phyloP scores from a whole-genome alignment of 2,797 vertebrate species.

The Mus spretus region DNA sequence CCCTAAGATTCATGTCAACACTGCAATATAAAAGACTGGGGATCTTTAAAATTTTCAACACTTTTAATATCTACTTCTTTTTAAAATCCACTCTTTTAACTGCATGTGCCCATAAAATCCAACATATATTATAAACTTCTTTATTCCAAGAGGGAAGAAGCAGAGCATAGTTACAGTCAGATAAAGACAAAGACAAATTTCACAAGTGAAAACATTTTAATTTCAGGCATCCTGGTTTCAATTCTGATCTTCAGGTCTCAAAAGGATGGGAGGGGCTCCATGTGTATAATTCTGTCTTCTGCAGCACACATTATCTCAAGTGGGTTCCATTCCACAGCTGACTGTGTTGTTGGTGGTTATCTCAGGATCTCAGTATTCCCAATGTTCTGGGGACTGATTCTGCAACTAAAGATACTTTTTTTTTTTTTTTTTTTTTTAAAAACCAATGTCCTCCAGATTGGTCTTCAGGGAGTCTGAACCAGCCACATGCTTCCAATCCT shows the following conservation, averaged over 20 bases:
- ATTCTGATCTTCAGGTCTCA: not conserved
- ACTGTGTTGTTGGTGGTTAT: not conserved
- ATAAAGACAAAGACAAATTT: not conserved
- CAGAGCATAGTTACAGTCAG: too few relatives aligned
- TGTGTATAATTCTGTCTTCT: too few relatives aligned
- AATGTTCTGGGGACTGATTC: not conserved
- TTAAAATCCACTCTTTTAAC: not conserved
- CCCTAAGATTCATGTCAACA: not conserved
- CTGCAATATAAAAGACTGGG: not conserved
- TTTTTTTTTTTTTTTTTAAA: not conserved
- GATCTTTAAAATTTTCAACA: not conserved
- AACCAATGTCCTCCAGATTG: not conserved
- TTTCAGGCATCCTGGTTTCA: not conserved
- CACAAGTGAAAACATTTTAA: not conserved
- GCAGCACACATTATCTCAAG: not conserved
- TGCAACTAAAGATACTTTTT: not conserved
- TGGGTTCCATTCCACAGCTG: not conserved
- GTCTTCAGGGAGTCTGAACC: not conserved
- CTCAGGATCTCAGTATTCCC: not conserved
- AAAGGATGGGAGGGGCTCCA: not conserved
- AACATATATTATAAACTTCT: not conserved
- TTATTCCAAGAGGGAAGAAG: too few relatives aligned
- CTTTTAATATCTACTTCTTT: not conserved
- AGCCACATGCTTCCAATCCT: not conserved
- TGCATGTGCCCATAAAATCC: not conserved